Percentiles rank a stretch among this genome's conserved stretches.
Evolutionary conservation across 1,140 invertebrate genomes (phyloP).

Genomic region (Hesperophylax magnus): DNA sequence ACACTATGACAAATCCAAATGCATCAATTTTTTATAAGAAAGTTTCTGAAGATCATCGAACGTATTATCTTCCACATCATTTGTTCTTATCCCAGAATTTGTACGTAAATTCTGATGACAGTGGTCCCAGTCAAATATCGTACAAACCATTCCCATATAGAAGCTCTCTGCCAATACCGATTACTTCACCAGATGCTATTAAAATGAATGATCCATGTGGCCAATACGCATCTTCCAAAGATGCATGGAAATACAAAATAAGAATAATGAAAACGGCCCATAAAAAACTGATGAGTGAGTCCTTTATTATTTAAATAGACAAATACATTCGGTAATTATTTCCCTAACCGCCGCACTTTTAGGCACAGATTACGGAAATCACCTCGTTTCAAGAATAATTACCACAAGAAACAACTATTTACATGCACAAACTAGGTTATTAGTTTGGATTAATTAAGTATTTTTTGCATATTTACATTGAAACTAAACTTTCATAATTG

Average conservation of each 20-base stretch:
- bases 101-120: background rate
- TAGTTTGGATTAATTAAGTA: no score
- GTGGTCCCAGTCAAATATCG: background rate
- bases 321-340: no score
- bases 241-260: slow-evolving; percentile 43
- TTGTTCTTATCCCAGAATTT: slow-evolving; percentile 46
- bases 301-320: slow-evolving; percentile 11
- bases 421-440: no score
- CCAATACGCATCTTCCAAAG: slow-evolving; percentile 37
- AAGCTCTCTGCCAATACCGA: slow-evolving; percentile 28
- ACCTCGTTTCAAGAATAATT: no score
- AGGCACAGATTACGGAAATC: no score
- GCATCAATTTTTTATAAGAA: slow-evolving; percentile 33
- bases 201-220: slow-evolving; percentile 36
- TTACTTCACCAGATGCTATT: background rate
- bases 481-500: no score
- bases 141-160: slow-evolving; percentile 43
- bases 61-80: slow-evolving; percentile 40
- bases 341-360: no score
- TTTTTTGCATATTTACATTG: no score
- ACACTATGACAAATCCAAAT: slow-evolving; percentile 21
- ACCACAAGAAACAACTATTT: no score
- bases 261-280: slow-evolving; percentile 26
- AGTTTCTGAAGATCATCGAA: slow-evolving; percentile 24
- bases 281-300: slow-evolving; percentile 41